Percentiles rank a stretch among this genome's conserved stretches.
Conservation (phyloP, 1,140 invertebrate genomes). For the Rhynchophorus ferrugineus region DNA sequence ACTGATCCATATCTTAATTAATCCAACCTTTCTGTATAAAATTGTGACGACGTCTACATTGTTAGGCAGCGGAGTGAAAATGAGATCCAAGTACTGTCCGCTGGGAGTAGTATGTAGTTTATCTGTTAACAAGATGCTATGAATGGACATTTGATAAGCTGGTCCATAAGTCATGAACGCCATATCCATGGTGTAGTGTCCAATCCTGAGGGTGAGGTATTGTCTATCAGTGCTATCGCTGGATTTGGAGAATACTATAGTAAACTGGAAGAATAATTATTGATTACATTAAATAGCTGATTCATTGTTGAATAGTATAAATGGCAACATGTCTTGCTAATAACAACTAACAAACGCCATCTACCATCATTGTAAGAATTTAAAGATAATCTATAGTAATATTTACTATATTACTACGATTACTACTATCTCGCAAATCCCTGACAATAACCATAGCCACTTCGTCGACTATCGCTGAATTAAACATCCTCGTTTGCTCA, state of each 20-base stretch:
- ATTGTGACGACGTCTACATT: conserved; percentile 59
- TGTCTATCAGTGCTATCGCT: conserved; percentile 60
- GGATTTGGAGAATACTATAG: conserved; percentile 47
- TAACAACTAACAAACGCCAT: too few species aligned
- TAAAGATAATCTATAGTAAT: too few species aligned
- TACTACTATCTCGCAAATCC: too few species aligned
- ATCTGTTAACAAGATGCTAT: conserved; percentile 66
- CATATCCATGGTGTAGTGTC: conserved; percentile 62
- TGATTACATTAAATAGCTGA: too few species aligned
- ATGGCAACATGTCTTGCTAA: not conserved
- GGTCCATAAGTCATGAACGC: conserved; percentile 74
- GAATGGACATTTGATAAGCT: conserved; percentile 65
- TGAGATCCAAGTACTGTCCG: conserved; percentile 70
- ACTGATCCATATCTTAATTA: not conserved
- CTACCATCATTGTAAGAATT: too few species aligned
- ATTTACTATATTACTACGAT: too few species aligned
- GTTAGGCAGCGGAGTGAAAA: conserved; percentile 51
- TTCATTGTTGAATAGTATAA: not conserved
- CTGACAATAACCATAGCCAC: too few species aligned
- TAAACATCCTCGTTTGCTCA: too few species aligned
- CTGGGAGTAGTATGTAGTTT: conserved; percentile 66
- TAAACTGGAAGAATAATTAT: conserved; percentile 31
- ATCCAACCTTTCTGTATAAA: conserved; percentile 64
- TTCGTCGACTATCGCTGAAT: too few species aligned
- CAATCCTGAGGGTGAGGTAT: conserved; percentile 67